Evolutionary conservation across 2,113 vertebrate species (phyloP), one percentile per base, ranked within the genome.

Genomic region (Grantiella picta): DNA sequence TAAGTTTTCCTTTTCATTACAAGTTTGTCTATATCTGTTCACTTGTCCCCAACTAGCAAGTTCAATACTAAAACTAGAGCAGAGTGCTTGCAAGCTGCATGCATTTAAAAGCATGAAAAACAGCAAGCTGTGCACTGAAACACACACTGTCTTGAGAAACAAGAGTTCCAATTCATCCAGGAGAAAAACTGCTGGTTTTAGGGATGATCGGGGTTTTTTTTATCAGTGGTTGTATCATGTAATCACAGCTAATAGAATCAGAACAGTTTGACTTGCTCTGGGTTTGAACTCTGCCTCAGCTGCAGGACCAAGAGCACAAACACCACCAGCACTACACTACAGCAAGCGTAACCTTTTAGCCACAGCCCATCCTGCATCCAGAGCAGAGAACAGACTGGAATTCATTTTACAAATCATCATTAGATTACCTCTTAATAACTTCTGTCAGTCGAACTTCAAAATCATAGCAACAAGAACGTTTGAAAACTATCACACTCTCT

Each of bases 151-250:
- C 49, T 29, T 8, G 33, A 72, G 54, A 86, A 83, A 81, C 2
- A 0, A 0, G 5, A 59, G 33, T 1, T 81, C 40, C 35, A 52
- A 4, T 10, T 27, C 35, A 82, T 12, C 21, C 69, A 82, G 73
- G 18, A 73, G 18, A 49, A 94, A 92, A 52, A 3, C 11, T 21
- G 45, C 24, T 69, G 42, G 15, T 17, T 92, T 72, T 25, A 69
- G 64, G 33, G 64, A 64, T 3, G 25, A 77, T n/a, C 9, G 16
- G 16, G 5, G 28, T 22, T 7, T 0, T 0, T 10, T 49, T 59
- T 38, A 14, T 59, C 31, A 6, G 22, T 15, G 31, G 9, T 15
- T 77, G 9, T 27, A 31, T 54, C 25, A 23, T 6, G 5, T 27
- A 29, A 50, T 80, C 38, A 70, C 50, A 86, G 70, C n/a, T 45